These are phyloP conservation scores for Anthopleura sola DNA, from an alignment of 64 coral and sea anemone genomes.

Conservation along the genomic window DNA sequence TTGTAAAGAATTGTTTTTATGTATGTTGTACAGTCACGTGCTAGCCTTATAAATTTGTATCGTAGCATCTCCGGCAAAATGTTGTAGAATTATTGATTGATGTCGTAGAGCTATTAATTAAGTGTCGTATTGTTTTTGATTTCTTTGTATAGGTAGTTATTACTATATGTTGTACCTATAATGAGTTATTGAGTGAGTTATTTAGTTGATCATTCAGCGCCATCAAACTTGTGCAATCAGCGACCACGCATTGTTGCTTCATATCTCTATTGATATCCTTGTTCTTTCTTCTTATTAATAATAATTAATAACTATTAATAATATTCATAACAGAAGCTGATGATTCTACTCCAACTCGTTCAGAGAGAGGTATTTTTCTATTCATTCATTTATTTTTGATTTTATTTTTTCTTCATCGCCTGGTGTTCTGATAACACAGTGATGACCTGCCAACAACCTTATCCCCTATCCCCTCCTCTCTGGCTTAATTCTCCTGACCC, in stretches of 20 bases:
- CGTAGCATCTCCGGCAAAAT: neutral
- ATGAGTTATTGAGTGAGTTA: no score
- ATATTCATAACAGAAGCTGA: neutral
- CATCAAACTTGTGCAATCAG: neutral
- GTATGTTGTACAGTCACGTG: neutral
- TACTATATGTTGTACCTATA: no score
- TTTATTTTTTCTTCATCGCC: neutral
- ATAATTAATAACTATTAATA: constrained; percentile 2
- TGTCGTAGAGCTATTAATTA: neutral
- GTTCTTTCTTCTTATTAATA: neutral
- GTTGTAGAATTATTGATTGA: neutral
- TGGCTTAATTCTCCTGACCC: neutral
- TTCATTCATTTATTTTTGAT: neutral
- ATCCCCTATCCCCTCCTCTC: neutral
- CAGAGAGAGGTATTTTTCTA: neutral
- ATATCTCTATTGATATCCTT: neutral
- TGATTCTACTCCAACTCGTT: neutral
- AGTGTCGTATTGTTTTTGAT: neutral
- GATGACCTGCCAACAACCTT: no score
- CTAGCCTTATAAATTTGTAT: no score
- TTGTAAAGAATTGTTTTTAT: neutral
- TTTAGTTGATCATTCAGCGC: no score
- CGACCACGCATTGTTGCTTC: neutral
- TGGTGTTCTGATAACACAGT: no score
- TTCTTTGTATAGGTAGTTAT: neutral